Evolutionary conservation across 2,888 invertebrate genomes (phyloP).

Genomic region (Amphipyra berbera): DNA sequence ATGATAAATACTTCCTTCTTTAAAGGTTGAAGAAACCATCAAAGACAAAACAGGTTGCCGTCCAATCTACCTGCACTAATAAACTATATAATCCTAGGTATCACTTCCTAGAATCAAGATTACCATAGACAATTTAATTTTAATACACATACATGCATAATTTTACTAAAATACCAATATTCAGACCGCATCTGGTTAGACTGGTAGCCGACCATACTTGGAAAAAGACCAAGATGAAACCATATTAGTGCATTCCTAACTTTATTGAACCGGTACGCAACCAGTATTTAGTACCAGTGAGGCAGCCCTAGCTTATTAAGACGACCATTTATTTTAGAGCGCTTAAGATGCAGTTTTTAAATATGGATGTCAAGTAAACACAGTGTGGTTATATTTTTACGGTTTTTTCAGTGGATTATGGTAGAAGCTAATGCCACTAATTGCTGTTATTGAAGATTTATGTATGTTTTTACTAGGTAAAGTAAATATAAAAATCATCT

Average conservation of each 20-base stretch:
- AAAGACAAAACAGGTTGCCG: constrained; percentile 17
- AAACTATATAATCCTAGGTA: constrained; percentile 24
- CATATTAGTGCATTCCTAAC: constrained; percentile 1
- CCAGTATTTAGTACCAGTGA: constrained; percentile 8
- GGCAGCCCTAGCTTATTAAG: constrained; percentile 20
- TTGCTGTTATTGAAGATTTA: constrained; percentile 1
- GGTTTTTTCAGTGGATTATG: constrained; percentile 3
- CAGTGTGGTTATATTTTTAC: constrained; percentile 9
- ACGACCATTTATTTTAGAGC: constrained; percentile 4
- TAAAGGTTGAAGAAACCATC: constrained; percentile 8
- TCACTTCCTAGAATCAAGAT: constrained; percentile 37
- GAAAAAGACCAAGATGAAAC: constrained; percentile 22
- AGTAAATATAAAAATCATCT: no score
- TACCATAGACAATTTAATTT: constrained; percentile 35
- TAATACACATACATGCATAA: constrained; percentile 19
- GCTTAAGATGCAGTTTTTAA: constrained; percentile 4
- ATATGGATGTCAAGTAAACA: constrained; percentile 34
- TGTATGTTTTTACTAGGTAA: background rate
- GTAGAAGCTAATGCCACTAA: background rate
- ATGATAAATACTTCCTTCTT: background rate
- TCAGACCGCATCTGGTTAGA: background rate
- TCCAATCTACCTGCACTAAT: constrained; percentile 29
- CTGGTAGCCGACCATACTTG: constrained; percentile 3
- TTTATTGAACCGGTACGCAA: constrained; percentile 15
- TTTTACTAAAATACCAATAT: constrained; percentile 16